Percentiles rank a stretch among this genome's conserved stretches.
phyloP scores from a whole-genome alignment of 2,113 vertebrate genomes.

The Smithornis capensis region DNA sequence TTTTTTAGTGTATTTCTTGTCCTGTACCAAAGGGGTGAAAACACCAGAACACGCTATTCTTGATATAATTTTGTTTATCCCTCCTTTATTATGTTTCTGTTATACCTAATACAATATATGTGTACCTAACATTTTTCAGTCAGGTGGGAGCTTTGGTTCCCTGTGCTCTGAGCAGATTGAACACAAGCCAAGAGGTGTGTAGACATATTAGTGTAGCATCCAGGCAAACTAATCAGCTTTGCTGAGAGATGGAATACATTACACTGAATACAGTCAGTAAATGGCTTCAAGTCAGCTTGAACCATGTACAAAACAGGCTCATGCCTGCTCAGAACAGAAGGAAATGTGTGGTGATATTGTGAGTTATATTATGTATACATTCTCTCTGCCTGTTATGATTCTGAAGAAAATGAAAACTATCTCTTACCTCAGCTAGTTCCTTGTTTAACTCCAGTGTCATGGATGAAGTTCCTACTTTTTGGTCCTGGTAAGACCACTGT shows the following conservation, averaged over 20 bases:
- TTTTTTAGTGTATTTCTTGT: conserved; percentile 14
- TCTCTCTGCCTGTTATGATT: neutral
- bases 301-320: neutral
- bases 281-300: neutral
- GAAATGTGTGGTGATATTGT: rapidly evolving
- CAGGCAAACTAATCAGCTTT: neutral
- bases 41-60: neutral
- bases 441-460: neutral
- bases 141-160: neutral
- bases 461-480: neutral
- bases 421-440: neutral
- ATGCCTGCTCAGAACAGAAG: neutral
- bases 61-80: conserved; percentile 32
- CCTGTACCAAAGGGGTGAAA: neutral
- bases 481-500: neutral
- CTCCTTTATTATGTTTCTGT: conserved; percentile 14
- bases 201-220: neutral
- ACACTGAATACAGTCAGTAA: neutral
- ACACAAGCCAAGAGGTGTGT: neutral
- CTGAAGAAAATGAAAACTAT: neutral
- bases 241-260: neutral
- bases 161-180: neutral
- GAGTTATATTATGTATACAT: neutral
- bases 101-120: neutral
- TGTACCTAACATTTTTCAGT: neutral